A percentile compares a stretch with the other conserved stretches of the same genome.
phyloP scores from a whole-genome alignment of 2,888 invertebrate species.

The Andrena trimmerana region DNA sequence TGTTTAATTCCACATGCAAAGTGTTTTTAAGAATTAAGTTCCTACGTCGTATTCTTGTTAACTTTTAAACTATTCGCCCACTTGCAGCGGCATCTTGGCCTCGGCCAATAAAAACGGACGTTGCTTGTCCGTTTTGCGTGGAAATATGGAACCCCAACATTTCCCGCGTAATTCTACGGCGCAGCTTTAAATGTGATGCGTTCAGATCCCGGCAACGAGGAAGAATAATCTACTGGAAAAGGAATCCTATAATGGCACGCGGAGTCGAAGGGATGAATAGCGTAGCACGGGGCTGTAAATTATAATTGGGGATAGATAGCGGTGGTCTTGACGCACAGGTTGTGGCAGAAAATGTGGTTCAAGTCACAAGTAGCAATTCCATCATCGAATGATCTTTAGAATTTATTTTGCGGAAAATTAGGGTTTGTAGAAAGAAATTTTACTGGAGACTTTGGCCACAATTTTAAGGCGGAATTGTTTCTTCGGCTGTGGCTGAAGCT shows the following conservation, averaged over 20 bases:
- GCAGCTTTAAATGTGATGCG: conserved; percentile 26
- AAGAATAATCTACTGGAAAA: conserved; percentile 20
- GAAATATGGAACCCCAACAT: conserved; percentile 40
- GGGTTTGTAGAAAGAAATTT: too few species aligned
- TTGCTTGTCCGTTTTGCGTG: conserved; percentile 48
- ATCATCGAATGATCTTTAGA: background rate
- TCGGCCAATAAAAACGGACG: background rate
- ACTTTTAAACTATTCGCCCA: background rate
- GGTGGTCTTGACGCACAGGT: background rate
- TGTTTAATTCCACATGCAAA: too few species aligned
- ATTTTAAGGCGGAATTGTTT: too few species aligned
- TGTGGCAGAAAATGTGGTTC: background rate
- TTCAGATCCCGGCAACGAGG: background rate
- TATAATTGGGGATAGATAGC: conserved; percentile 19
- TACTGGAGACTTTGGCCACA: too few species aligned
- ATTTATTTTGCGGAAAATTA: background rate
- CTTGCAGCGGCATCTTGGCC: background rate
- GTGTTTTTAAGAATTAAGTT: too few species aligned
- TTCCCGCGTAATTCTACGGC: conserved; percentile 25
- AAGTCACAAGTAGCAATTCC: background rate
- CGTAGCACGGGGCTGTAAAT: background rate
- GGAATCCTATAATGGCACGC: conserved; percentile 18
- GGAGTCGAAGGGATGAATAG: conserved; percentile 19
- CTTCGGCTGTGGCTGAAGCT: too few species aligned
- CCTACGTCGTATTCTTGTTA: background rate